Base-by-base conservation (phyloP, 2,113 vertebrate species). In the Psittacula cyanocephala region DNA sequence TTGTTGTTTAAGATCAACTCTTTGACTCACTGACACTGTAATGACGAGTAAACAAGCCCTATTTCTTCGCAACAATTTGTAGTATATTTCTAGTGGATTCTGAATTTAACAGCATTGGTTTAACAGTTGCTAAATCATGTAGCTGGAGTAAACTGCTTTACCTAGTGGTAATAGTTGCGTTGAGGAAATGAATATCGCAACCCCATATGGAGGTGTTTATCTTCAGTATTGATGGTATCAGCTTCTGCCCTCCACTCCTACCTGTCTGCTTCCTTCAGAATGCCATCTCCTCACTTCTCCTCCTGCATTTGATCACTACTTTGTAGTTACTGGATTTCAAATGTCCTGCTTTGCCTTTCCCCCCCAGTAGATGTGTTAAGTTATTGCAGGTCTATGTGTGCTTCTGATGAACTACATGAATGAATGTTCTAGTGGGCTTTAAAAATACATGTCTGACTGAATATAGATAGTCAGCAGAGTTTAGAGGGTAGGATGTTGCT, bases 1-100 rank as follows among this genome's bases (percentile, higher is more conserved):
- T 95, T 94, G 93, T 96, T 92, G 95, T 93, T 91, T 57, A 55
- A 88, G 81, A 95, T 96, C 75, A 95, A 9, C 64, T 90, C 79
- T 90, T 91, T 86, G 90, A 81, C 92, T 94, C 64, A 41, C 72
- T 95, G 95, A 83, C 77, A 52, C 69, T 68, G 72, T 95, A 93
- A 94, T 86, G 57, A 95, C 80, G 24, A 91, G 57, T 96, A 96
- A 97, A 96, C 88, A 95, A 96, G 62, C 62, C 77, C 57, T 75
- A 7, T 88, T 97, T 94, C 69, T 94, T 81, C 72, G 28, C 8
- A 3, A 68, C 69, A 71, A 87, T 96, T 96, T 94, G 86, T 92
- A 90, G 47, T 83, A 18, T 68, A 77, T 76, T 95, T 90, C 76
- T 76, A 83, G 76, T 78, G 52, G 68, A 35, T 90, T 91, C 72